Conservation (phyloP, 2,888 invertebrate genomes). For the Eupithecia insigniata region DNA sequence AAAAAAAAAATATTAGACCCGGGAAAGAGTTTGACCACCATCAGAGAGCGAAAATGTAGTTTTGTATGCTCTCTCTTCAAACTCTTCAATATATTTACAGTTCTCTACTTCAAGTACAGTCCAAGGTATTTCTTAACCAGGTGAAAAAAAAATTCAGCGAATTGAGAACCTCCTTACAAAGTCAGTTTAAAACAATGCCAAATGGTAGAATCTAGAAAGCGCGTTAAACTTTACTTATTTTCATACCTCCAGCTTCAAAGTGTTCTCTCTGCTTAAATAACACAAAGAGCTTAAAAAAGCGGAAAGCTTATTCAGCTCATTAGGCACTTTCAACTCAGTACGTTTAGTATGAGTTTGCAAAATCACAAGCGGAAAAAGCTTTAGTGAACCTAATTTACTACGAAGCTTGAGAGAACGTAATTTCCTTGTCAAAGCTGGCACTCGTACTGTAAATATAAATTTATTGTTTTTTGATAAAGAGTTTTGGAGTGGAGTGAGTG, state of each 20-base stretch:
- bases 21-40: no score
- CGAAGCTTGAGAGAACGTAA: neutral
- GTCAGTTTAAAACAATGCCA: neutral
- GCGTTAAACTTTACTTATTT: neutral
- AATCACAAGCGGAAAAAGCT: neutral
- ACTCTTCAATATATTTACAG: no score
- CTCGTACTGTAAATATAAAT: neutral
- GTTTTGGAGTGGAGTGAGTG: no score
- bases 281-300: slow-evolving; percentile 13
- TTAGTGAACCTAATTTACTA: neutral
- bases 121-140: no score
- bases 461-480: no score
- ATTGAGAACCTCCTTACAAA: neutral
- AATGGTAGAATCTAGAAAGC: neutral
- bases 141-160: no score
- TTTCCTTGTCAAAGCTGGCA: neutral
- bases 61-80: no score
- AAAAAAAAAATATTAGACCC: no score
- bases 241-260: neutral
- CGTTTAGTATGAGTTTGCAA: slow-evolving; percentile 34
- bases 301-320: slow-evolving; percentile 26
- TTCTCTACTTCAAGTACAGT: no score
- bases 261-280: neutral
- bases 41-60: no score
- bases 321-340: slow-evolving; percentile 44